These are phyloP conservation scores for Polia nebulosa DNA, from an alignment of 2,888 invertebrate species.

Conservation along the genomic window DNA sequence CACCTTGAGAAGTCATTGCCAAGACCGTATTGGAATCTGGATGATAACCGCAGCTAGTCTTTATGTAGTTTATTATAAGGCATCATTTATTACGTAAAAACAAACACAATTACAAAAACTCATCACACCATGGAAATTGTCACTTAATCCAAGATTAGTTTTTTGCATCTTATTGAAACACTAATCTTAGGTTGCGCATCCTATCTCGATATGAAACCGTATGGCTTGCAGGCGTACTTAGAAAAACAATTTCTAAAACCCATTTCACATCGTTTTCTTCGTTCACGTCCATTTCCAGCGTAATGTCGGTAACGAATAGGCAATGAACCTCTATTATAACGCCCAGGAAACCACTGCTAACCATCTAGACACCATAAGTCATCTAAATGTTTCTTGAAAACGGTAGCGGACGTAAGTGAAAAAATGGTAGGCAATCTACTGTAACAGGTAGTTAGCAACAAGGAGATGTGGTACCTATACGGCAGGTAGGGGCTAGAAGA, in stretches of 20 bases:
- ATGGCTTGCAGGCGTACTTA: conserved; percentile 18
- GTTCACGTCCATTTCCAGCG: conserved; percentile 13
- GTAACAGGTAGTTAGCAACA: conserved; percentile 55
- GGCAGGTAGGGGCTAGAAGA: conserved; percentile 21
- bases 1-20: no score
- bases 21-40: no score
- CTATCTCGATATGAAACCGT: background rate
- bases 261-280: conserved; percentile 30
- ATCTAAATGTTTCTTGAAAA: conserved; percentile 60
- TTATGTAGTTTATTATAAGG: no score
- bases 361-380: conserved; percentile 58
- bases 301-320: conserved; percentile 49
- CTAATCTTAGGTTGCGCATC: background rate
- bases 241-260: conserved; percentile 36
- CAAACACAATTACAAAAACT: background rate
- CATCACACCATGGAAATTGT: background rate
- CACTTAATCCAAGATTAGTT: background rate
- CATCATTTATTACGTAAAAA: no score
- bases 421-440: conserved; percentile 63
- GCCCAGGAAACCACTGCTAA: conserved; percentile 50
- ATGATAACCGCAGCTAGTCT: no score
- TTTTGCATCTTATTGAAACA: background rate
- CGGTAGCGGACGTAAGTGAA: conserved; percentile 64
- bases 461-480: conserved; percentile 22
- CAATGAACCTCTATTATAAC: conserved; percentile 59